Percentiles rank a stretch among this genome's conserved stretches.
Conservation (phyloP, 2,888 invertebrate genomes). For the Lasiommata megera region DNA sequence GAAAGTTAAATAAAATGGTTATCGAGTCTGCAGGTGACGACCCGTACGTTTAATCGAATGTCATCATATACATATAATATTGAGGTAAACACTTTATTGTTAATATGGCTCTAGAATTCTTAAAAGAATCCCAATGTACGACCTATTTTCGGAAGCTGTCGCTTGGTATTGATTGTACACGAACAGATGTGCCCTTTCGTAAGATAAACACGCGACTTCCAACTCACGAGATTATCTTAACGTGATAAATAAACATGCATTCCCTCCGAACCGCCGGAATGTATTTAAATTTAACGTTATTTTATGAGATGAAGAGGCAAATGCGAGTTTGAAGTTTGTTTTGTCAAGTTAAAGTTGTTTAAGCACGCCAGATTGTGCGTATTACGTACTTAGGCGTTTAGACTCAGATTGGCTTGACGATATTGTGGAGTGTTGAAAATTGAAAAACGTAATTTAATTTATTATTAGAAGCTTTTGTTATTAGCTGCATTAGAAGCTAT, state of each 20-base stretch:
- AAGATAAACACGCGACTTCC: conserved; percentile 33
- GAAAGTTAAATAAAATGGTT: too few relatives aligned
- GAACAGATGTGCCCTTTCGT: conserved; percentile 53
- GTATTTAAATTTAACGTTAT: conserved; percentile 16
- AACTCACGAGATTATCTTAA: conserved; percentile 34
- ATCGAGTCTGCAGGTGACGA: too few relatives aligned
- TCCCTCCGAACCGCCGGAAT: conserved; percentile 10
- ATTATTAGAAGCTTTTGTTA: too few relatives aligned
- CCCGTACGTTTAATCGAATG: too few relatives aligned
- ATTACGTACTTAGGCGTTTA: conserved; percentile 1
- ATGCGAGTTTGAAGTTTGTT: conserved; percentile 16
- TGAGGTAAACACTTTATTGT: too few relatives aligned
- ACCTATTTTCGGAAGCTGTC: conserved; percentile 3
- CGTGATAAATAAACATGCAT: conserved; percentile 34
- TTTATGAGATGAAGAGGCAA: conserved; percentile 12
- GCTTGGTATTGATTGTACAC: conserved; percentile 27
- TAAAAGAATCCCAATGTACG: conserved; percentile 1
- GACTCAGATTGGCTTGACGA: neutral
- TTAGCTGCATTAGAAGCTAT: too few relatives aligned
- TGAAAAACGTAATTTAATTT: too few relatives aligned
- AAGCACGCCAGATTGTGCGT: conserved; percentile 2
- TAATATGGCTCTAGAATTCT: neutral
- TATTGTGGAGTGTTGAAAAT: neutral
- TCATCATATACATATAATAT: too few relatives aligned
- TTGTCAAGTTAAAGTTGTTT: conserved; percentile 6